These are phyloP conservation scores for Sebastes iracundus DNA, from an alignment of 2,797 vertebrate genomes.

Conservation along the genomic window DNA sequence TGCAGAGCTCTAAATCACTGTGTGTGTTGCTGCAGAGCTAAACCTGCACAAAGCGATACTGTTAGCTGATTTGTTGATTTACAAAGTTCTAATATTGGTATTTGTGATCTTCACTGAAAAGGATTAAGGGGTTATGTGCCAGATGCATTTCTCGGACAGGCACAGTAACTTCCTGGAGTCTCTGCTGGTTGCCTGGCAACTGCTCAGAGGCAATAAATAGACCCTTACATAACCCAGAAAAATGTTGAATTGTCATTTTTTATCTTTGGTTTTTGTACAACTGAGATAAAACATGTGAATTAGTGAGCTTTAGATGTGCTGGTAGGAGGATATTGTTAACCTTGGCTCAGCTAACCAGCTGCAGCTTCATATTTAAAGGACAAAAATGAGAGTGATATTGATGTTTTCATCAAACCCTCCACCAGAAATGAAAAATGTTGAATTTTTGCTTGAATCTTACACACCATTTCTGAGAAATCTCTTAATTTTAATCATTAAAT, in stretches of 20 bases:
- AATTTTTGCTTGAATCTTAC: neutral
- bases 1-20: neutral
- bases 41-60: neutral
- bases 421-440: neutral
- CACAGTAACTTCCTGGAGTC: neutral
- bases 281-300: neutral
- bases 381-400: neutral
- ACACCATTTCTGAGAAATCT: neutral
- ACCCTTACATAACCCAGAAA: too few species aligned
- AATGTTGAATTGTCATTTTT: neutral
- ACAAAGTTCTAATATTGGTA: neutral
- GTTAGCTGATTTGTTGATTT: neutral
- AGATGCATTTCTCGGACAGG: neutral
- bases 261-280: neutral
- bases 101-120: neutral
- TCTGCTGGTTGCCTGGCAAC: slow-evolving; percentile 18
- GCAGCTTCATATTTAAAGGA: neutral
- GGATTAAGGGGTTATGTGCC: neutral
- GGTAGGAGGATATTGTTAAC: neutral
- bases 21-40: neutral
- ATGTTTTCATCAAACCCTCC: neutral
- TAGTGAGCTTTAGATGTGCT: neutral
- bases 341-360: neutral
- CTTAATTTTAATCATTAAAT: neutral
- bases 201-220: neutral